phyloP scores from a whole-genome alignment of 2,113 vertebrate genomes.

The Pangasianodon hypophthalmus region DNA sequence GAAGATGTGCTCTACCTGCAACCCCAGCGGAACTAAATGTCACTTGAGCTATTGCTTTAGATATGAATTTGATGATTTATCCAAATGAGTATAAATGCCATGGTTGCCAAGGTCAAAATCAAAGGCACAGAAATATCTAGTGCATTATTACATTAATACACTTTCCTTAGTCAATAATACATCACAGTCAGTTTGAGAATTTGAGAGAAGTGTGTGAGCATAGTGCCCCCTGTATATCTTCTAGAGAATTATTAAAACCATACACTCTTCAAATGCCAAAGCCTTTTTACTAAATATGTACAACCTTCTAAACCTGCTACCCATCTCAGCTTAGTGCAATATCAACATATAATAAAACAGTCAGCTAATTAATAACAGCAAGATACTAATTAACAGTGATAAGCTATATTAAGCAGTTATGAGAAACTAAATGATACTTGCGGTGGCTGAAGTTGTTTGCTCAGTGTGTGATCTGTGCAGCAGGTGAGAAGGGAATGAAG shows the following conservation, averaged over 20 bases:
- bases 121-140: slow-evolving; percentile 34
- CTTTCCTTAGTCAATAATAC: slow-evolving; percentile 34
- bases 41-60: slow-evolving; percentile 42
- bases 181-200: slow-evolving; percentile 21
- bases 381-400: neutral
- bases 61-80: slow-evolving; percentile 45
- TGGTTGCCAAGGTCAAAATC: slow-evolving; percentile 42
- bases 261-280: slow-evolving; percentile 23
- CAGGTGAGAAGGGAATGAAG: slow-evolving; percentile 23
- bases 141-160: slow-evolving; percentile 37
- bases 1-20: slow-evolving; percentile 23
- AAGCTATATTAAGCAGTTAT: slow-evolving; percentile 1
- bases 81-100: slow-evolving; percentile 48
- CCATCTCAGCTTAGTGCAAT: neutral
- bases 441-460: slow-evolving; percentile 1
- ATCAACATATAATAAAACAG: slow-evolving; percentile 5
- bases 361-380: slow-evolving; percentile 3
- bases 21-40: slow-evolving; percentile 41
- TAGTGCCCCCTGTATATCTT: slow-evolving; percentile 62
- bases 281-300: neutral
- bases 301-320: neutral
- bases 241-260: slow-evolving; percentile 36
- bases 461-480: slow-evolving; percentile 33
- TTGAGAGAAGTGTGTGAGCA: slow-evolving; percentile 55
- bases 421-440: slow-evolving; percentile 6